These are phyloP conservation scores for Antheraea pernyi DNA, from an alignment of 1,140 invertebrate genomes.

Conservation along the genomic window DNA sequence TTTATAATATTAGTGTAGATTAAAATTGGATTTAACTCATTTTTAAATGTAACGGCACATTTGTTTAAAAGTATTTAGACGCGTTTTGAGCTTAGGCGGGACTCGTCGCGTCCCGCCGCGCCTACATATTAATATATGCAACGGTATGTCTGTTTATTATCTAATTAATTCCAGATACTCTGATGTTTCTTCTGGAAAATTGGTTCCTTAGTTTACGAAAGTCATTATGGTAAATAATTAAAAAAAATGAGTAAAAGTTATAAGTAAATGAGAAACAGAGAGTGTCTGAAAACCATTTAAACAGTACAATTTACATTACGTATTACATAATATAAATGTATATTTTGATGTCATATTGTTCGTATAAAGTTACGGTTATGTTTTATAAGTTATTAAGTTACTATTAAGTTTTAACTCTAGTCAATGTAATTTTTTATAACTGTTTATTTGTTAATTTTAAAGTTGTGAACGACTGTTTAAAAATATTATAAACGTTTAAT, in stretches of 20 bases:
- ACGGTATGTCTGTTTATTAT: background rate
- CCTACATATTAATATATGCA: conserved; percentile 3
- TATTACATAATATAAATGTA: background rate
- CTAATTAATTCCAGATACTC: background rate
- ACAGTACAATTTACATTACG: background rate
- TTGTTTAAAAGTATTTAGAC: conserved; percentile 42
- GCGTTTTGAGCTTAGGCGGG: conserved; percentile 44
- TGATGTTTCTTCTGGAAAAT: background rate
- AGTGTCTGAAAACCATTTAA: background rate
- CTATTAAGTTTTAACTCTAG: conserved; percentile 52
- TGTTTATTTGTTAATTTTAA: conserved; percentile 15
- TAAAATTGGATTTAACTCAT: too few relatives aligned
- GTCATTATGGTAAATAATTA: too few relatives aligned
- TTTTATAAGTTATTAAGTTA: conserved; percentile 1
- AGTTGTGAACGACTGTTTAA: conserved; percentile 8
- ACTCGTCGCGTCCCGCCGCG: background rate
- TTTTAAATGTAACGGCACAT: too few relatives aligned
- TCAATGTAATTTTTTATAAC: conserved; percentile 55
- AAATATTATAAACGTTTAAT: background rate
- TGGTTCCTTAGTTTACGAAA: background rate
- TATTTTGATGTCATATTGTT: conserved; percentile 1
- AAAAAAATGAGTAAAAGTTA: too few relatives aligned
- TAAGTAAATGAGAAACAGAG: too few relatives aligned
- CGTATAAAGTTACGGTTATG: background rate
- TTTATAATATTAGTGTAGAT: too few relatives aligned